Conservation (phyloP, 2,888 invertebrate species). For the Drosophila mimica region DNA sequence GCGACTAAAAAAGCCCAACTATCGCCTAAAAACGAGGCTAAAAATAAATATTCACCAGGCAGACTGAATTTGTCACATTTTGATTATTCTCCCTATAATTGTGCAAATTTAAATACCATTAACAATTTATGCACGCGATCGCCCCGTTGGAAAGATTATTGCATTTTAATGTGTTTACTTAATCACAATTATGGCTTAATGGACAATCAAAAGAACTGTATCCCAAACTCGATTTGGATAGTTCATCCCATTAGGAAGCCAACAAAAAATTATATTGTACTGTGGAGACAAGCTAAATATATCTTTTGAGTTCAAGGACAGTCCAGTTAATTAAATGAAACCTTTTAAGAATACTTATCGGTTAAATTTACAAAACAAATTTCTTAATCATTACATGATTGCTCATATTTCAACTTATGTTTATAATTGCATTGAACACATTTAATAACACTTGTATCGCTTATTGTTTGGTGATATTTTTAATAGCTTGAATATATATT, state of each 20-base stretch:
- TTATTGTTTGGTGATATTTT: not conserved
- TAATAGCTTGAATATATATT: not conserved
- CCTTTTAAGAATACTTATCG: not conserved
- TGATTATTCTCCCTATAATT: not conserved
- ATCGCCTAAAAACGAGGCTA: not conserved
- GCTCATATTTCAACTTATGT: not conserved
- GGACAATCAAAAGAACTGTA: constrained; percentile 18
- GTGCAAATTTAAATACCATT: not conserved
- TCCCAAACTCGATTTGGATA: not conserved
- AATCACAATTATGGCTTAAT: constrained; percentile 33
- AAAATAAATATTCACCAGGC: not conserved
- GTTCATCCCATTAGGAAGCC: constrained; percentile 3
- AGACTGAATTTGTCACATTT: not conserved
- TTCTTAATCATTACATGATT: not conserved
- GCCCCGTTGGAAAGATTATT: not conserved
- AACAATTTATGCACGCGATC: not conserved
- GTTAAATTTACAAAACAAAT: not conserved
- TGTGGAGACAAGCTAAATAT: constrained; percentile 29
- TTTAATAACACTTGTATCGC: not conserved
- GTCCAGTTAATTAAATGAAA: not conserved
- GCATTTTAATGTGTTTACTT: constrained; percentile 41
- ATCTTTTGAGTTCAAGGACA: constrained; percentile 48
- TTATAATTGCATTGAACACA: not conserved
- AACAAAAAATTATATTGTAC: not conserved
- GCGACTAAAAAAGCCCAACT: not conserved